phyloP scores from a whole-genome alignment of 2,113 vertebrate genomes.

The Verasper variegatus region DNA sequence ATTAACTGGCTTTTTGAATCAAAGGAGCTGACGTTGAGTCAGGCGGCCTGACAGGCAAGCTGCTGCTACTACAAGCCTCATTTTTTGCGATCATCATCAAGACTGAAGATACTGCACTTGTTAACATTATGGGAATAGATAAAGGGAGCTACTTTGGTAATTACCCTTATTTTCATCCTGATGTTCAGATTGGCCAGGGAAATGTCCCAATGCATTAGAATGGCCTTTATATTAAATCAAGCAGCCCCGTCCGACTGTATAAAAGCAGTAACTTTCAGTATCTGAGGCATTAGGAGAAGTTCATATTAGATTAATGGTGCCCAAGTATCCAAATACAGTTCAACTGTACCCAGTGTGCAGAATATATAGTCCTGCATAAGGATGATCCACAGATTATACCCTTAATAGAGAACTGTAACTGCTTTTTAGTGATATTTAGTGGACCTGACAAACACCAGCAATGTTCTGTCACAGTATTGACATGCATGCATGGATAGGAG shows the following conservation, averaged over 20 bases:
- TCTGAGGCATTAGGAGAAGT: not conserved
- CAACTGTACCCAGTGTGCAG: not conserved
- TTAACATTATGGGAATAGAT: conserved; percentile 4
- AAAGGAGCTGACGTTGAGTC: conserved; percentile 20
- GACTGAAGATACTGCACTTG: conserved; percentile 6
- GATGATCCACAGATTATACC: too few species aligned
- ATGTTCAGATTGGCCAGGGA: not conserved
- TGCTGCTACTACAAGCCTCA: not conserved
- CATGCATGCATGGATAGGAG: too few species aligned
- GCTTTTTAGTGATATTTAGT: too few species aligned
- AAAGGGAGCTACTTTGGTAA: conserved; percentile 7
- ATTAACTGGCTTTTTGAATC: conserved; percentile 49
- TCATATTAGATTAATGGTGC: not conserved
- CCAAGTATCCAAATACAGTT: not conserved
- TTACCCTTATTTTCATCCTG: not conserved
- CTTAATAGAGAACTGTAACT: too few species aligned
- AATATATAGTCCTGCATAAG: too few species aligned
- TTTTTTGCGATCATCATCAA: not conserved
- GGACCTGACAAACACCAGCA: too few species aligned
- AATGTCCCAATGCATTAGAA: not conserved
- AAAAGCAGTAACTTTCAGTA: too few species aligned
- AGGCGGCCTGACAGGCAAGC: not conserved
- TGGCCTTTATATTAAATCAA: not conserved
- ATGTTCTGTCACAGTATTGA: too few species aligned
- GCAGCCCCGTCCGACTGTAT: not conserved